phyloP scores from a whole-genome alignment of 2,888 invertebrate species.

The Polia nebulosa region DNA sequence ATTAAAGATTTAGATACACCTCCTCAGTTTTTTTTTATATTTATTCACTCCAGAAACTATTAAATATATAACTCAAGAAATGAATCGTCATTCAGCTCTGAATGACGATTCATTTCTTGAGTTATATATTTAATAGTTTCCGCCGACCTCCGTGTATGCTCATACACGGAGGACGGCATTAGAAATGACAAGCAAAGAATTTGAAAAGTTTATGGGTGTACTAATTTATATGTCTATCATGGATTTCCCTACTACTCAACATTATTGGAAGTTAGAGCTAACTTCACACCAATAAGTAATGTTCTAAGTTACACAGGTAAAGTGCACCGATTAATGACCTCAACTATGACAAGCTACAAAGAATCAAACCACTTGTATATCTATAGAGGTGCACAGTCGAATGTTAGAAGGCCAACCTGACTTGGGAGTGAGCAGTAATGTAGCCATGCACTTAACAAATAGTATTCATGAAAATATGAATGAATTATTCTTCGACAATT shows the following conservation, averaged over 20 bases:
- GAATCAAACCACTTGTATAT: conserved; percentile 57
- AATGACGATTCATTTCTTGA: conserved; percentile 12
- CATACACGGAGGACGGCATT: conserved; percentile 8
- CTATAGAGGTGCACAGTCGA: conserved; percentile 60
- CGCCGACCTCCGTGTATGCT: too few relatives aligned
- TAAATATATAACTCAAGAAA: conserved; percentile 21
- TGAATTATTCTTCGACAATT: conserved; percentile 60
- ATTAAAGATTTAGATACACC: conserved; percentile 39
- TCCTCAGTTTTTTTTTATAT: conserved; percentile 28
- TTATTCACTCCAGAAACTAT: conserved; percentile 24
- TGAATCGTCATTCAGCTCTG: conserved; percentile 11
- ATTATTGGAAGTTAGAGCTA: conserved; percentile 33
- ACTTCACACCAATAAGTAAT: conserved; percentile 33
- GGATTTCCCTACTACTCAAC: conserved; percentile 35
- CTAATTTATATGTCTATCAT: conserved; percentile 46
- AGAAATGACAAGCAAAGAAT: conserved; percentile 15
- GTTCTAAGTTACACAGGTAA: conserved; percentile 36
- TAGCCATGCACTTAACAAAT: conserved; percentile 47
- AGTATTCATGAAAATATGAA: conserved; percentile 51
- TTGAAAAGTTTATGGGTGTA: conserved; percentile 32
- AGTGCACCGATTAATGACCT: background rate
- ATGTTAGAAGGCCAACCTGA: conserved; percentile 23
- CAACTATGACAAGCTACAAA: conserved; percentile 65
- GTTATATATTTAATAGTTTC: conserved; percentile 21
- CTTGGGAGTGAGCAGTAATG: conserved; percentile 50